Conservation (phyloP, 2,797 vertebrate genomes). For the Pachyuromys duprasi region DNA sequence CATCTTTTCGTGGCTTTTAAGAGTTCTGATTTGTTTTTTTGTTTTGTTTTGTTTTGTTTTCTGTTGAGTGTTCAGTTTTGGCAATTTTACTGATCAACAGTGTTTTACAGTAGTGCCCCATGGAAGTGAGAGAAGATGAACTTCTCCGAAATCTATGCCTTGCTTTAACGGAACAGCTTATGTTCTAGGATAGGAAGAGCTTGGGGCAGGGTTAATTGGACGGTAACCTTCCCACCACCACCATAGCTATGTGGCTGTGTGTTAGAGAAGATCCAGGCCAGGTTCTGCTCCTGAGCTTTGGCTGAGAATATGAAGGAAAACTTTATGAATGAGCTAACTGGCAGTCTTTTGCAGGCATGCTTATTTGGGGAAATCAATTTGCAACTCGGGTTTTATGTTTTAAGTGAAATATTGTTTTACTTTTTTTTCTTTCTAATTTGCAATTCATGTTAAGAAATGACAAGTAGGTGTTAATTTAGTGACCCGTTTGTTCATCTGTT, state of each 20-base stretch:
- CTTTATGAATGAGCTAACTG: conserved; percentile 35
- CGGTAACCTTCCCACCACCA: not conserved
- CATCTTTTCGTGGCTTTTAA: conserved; percentile 68
- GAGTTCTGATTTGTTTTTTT: conserved; percentile 46
- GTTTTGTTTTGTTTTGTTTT: too few species aligned
- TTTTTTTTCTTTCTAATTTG: not conserved
- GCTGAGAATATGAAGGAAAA: conserved; percentile 37
- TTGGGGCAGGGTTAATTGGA: not conserved
- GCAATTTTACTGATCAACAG: conserved; percentile 59
- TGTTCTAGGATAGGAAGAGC: not conserved
- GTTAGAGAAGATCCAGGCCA: not conserved
- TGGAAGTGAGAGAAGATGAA: conserved; percentile 36
- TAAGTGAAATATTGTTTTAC: not conserved
- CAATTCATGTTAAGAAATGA: not conserved
- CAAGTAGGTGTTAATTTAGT: not conserved
- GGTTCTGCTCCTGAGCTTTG: conserved; percentile 1
- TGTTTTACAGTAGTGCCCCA: conserved; percentile 34
- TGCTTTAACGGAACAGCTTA: not conserved
- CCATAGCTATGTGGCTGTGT: not conserved
- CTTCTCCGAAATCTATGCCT: conserved; percentile 46
- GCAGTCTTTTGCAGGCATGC: not conserved
- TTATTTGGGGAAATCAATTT: conserved; percentile 41
- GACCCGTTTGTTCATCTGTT: not conserved
- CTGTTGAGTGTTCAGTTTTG: conserved; percentile 54
- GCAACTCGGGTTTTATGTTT: conserved; percentile 26